These are phyloP conservation scores for Clupea harengus DNA, from an alignment of 2,113 vertebrate species.

Conservation along the genomic window DNA sequence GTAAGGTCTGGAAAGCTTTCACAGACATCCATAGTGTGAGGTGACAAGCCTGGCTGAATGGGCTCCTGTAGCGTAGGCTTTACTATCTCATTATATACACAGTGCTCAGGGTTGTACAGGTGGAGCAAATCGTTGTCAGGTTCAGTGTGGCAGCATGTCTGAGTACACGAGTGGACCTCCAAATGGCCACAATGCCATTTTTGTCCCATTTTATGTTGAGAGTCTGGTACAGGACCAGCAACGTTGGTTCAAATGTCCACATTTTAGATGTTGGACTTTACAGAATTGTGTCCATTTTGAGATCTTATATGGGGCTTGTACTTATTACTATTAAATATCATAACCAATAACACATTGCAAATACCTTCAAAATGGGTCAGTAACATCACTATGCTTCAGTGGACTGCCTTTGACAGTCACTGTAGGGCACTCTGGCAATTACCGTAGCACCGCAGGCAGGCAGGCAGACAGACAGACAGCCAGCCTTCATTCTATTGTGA, in stretches of 20 bases:
- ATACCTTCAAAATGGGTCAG: background rate
- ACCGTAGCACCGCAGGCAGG: background rate
- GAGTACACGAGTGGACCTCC: background rate
- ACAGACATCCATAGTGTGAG: background rate
- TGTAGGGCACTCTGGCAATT: conserved; percentile 2
- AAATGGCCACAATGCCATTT: background rate
- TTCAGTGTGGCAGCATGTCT: background rate
- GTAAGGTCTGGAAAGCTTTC: background rate
- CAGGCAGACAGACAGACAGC: background rate
- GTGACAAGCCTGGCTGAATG: background rate
- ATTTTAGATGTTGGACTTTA: too few species aligned
- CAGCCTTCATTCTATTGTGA: background rate
- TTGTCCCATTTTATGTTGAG: background rate
- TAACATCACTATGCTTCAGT: background rate
- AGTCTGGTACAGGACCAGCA: background rate
- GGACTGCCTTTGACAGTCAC: background rate
- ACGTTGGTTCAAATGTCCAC: background rate
- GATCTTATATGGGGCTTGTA: too few species aligned
- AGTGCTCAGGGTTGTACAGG: background rate
- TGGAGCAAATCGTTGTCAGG: background rate
- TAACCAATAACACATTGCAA: too few species aligned
- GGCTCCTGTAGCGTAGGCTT: background rate
- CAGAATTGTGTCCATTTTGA: too few species aligned
- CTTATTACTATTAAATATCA: too few species aligned
- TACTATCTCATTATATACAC: background rate